Evolutionary conservation across 2,113 vertebrate species (phyloP), one percentile per base, ranked within the genome.

Genomic region (Pelusios castaneus): DNA sequence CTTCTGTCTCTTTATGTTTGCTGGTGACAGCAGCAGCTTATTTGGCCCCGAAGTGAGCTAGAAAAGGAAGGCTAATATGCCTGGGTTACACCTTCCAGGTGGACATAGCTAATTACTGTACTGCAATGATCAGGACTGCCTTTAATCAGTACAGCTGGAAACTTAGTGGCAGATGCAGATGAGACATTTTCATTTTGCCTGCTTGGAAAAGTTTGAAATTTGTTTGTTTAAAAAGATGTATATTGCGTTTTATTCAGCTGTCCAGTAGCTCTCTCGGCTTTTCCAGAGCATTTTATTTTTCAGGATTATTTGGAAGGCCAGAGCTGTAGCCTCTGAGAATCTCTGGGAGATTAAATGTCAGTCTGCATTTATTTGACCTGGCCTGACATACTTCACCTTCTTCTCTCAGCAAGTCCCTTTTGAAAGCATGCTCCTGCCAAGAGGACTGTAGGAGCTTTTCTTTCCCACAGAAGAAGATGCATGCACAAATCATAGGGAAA

Each of bases 51-150:
- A n/a, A 4, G 8, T 2, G 43, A 78, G 51, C 27, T 78, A n/a
- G 85, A 8, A 4, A 3, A 85, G 89, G 80, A 45, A 8, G 49
- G 78, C 82, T 60, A 1, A 1, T 6, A 51, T 75, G 76, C 67
- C 90, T 88, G 91, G 92, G 92, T 81, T 93, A 93, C 93, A 76
- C 90, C 84, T 96, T 96, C 90, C 95, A 92, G 94, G 87, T 94
- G 94, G 91, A 80, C 6, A 81, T 19, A 89, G 84, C 87, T 91
- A 80, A 52, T 96, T 93, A 91, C 70, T 96, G 47, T 92, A 92
- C 70, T 96, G 47, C 86, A 29, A 29, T 0, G 0, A 87, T 94
- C 87, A 91, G 91, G 87, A 38, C 91, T 94, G 82, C 73, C 63
- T 82, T 91, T 90, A 87, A 96, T 88, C 55, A 79, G 73, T 60